phyloP scores from a whole-genome alignment of 2,797 vertebrate genomes.

The Sparidentex hasta region DNA sequence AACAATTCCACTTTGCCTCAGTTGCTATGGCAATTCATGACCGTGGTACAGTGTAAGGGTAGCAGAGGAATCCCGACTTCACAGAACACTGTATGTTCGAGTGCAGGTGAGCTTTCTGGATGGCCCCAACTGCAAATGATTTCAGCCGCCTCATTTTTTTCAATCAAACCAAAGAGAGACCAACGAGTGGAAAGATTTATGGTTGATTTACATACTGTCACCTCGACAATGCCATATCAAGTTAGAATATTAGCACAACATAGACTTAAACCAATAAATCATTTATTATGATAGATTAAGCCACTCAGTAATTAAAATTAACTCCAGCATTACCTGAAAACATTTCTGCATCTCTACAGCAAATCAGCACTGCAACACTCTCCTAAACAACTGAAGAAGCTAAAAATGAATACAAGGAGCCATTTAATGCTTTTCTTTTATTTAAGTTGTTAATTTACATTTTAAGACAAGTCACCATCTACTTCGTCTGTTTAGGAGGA shows the following conservation, averaged over 20 bases:
- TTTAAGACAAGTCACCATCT: no score
- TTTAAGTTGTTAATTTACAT: no score
- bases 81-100: background rate
- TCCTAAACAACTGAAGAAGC: no score
- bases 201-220: background rate
- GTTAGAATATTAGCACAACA: background rate
- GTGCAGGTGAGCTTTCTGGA: background rate
- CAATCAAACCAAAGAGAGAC: background rate
- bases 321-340: no score
- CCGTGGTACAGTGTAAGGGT: background rate
- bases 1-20: conserved; percentile 10
- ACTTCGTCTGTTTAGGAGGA: no score
- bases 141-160: background rate
- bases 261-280: background rate
- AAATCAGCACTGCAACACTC: no score
- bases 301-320: no score
- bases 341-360: no score
- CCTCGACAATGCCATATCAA: no score
- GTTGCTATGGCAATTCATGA: conserved; percentile 23
- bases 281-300: background rate
- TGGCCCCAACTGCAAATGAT: background rate
- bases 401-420: no score
- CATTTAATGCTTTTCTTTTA: no score
- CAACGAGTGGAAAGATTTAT: background rate
- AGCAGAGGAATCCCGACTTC: background rate